Evolutionary conservation across 2,797 vertebrate genomes (phyloP).

Genomic region (Pantherophis vulpinus): DNA sequence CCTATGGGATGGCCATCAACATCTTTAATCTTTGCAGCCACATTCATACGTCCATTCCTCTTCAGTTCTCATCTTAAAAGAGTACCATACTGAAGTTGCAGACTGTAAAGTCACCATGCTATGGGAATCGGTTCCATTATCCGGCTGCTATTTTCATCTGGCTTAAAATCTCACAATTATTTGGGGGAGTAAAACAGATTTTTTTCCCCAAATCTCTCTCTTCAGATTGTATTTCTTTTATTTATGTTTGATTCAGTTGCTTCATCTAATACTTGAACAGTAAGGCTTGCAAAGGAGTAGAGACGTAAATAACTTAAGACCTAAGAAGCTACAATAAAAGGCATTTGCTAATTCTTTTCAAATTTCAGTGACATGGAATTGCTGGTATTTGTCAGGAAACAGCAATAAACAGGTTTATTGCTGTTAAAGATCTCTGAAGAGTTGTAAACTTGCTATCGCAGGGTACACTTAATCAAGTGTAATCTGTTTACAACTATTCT

Average conservation of each 20-base stretch:
- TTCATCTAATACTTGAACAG: neutral
- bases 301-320: neutral
- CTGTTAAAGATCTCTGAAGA: neutral
- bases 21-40: neutral
- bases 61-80: neutral
- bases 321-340: neutral
- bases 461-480: neutral
- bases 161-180: neutral
- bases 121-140: neutral
- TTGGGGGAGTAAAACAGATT: neutral
- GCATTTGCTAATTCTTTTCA: neutral
- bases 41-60: neutral
- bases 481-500: neutral
- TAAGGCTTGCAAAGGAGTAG: neutral
- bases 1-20: neutral
- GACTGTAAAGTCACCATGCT: neutral
- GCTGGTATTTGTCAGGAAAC: neutral
- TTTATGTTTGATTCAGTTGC: neutral
- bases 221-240: neutral
- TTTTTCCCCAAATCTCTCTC: neutral
- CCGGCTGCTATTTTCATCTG: neutral
- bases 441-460: neutral
- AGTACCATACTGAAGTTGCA: neutral
- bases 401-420: neutral
- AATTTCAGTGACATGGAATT: neutral